Percentiles rank a stretch among this genome's conserved stretches.
These are phyloP conservation scores for Orchesella cincta DNA, from an alignment of 1,140 invertebrate genomes.

Conservation along the genomic window DNA sequence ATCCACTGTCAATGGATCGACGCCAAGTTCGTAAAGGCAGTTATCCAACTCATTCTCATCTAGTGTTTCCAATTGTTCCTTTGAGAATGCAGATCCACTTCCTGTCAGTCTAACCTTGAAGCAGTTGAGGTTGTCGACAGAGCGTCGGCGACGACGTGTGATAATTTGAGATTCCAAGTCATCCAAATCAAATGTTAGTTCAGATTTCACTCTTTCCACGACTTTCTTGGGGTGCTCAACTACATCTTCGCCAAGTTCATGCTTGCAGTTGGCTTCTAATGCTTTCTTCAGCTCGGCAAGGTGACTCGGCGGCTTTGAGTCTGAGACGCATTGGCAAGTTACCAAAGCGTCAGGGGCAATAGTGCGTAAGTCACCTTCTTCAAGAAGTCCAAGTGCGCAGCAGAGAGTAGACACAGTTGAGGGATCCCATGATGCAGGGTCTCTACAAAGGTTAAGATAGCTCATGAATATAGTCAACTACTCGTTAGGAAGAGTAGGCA, in stretches of 20 bases:
- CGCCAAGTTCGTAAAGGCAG: conserved; percentile 47
- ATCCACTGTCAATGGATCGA: conserved; percentile 34
- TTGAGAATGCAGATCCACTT: conserved; percentile 34
- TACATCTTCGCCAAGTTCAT: conserved; percentile 27
- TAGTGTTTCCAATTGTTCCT: conserved; percentile 38
- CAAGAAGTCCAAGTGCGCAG: conserved; percentile 43
- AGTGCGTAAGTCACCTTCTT: conserved; percentile 36
- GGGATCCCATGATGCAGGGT: conserved; percentile 39
- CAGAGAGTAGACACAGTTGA: conserved; percentile 43
- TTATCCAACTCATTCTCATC: conserved; percentile 34
- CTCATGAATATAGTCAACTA: not conserved
- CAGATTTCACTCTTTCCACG: conserved; percentile 40
- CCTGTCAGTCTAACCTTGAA: conserved; percentile 42
- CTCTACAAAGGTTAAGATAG: conserved; percentile 20
- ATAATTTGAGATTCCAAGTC: conserved; percentile 49
- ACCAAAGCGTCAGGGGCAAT: conserved; percentile 39
- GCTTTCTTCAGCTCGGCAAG: conserved; percentile 44
- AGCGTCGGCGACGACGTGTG: not conserved
- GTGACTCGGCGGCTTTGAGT: conserved; percentile 45
- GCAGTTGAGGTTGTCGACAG: not conserved
- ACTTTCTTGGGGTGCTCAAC: not conserved
- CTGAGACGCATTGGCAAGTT: conserved; percentile 44
- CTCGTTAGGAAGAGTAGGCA: not conserved
- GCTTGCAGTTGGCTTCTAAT: conserved; percentile 41
- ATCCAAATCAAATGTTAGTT: conserved; percentile 42